A percentile compares a stretch with the other conserved stretches of the same genome.
Evolutionary conservation across 2,888 invertebrate species (phyloP).

Genomic region (Tipula helvola): DNA sequence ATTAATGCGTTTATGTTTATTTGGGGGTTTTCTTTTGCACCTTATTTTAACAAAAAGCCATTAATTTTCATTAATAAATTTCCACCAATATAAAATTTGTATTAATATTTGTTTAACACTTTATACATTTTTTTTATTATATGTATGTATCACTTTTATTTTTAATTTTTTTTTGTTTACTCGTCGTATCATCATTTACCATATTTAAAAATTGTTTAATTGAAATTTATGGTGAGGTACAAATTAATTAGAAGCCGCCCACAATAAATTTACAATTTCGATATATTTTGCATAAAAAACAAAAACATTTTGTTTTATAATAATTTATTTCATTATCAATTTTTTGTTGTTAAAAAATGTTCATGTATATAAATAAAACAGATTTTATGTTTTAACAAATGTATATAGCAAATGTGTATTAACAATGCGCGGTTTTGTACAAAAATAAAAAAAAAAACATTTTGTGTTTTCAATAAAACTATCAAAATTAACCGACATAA

Average conservation of each 20-base stretch:
- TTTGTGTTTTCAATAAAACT: background rate
- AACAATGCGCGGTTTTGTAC: background rate
- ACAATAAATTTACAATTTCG: background rate
- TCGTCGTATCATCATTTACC: background rate
- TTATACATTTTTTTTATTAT: background rate
- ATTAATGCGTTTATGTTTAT: conserved; percentile 22
- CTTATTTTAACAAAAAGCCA: background rate
- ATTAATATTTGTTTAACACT: background rate
- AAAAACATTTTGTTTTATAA: background rate
- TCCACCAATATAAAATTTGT: background rate
- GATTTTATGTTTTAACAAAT: background rate
- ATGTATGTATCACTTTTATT: background rate
- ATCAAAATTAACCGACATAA: background rate
- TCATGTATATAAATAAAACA: background rate
- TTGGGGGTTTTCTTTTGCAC: background rate
- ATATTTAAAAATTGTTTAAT: background rate
- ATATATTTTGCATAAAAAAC: background rate
- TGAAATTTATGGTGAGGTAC: too few species aligned
- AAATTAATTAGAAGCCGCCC: background rate
- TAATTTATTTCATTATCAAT: background rate
- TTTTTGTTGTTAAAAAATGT: background rate
- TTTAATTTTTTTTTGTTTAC: background rate
- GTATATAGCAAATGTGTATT: background rate
- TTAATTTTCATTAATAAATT: background rate
- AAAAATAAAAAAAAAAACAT: background rate